Conservation (phyloP, 2,797 vertebrate genomes). For the Setipinna tenuifilis region DNA sequence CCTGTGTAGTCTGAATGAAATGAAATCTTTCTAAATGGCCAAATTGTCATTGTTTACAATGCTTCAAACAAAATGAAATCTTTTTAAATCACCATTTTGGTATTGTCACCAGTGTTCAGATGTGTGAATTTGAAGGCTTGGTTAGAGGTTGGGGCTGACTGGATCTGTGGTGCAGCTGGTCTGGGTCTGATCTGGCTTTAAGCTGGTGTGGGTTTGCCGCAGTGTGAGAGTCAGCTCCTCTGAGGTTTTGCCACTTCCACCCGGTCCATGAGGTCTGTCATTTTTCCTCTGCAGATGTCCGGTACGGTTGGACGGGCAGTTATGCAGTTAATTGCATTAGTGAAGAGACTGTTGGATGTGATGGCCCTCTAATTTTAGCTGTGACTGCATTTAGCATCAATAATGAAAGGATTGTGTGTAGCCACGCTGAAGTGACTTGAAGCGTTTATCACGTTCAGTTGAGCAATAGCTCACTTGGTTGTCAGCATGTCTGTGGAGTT, state of each 20-base stretch:
- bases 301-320: slow-evolving; percentile 45
- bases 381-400: slow-evolving; percentile 39
- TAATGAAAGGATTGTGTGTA: slow-evolving; percentile 38
- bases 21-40: neutral
- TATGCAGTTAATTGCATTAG: slow-evolving; percentile 69
- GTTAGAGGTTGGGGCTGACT: too few relatives aligned
- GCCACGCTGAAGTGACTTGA: neutral
- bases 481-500: neutral
- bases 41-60: neutral
- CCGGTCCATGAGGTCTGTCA: slow-evolving; percentile 4
- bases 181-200: neutral
- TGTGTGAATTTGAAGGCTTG: too few relatives aligned
- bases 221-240: neutral
- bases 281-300: slow-evolving; percentile 21
- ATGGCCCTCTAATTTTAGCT: slow-evolving; percentile 63
- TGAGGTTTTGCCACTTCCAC: neutral
- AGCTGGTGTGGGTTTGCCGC: neutral
- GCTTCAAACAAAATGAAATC: neutral
- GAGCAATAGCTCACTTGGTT: neutral
- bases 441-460: neutral
- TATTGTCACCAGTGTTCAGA: neutral
- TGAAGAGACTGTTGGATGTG: slow-evolving; percentile 48
- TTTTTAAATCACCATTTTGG: too few relatives aligned
- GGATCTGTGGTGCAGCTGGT: too few relatives aligned
- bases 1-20: neutral